Conservation (phyloP, 2,888 invertebrate genomes). For the Drosophila pullipes region DNA sequence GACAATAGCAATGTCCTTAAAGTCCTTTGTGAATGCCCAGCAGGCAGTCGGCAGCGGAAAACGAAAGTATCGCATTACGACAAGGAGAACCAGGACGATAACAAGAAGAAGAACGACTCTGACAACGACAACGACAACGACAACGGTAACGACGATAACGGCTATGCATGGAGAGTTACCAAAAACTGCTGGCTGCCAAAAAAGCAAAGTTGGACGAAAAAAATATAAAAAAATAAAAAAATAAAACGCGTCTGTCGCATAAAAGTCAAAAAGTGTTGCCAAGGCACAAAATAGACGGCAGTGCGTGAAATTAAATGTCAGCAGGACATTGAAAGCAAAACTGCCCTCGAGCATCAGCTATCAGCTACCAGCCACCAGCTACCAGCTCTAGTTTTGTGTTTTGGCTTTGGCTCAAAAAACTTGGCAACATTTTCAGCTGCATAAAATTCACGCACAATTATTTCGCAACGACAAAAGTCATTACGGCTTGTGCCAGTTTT, state of each 20-base stretch:
- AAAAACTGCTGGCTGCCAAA: constrained; percentile 35
- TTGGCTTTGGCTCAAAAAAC: constrained; percentile 33
- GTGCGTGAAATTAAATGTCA: constrained; percentile 80
- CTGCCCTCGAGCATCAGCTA: constrained; percentile 21
- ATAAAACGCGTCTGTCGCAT: constrained; percentile 54
- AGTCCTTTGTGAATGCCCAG: constrained; percentile 17
- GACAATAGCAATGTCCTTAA: constrained; percentile 49
- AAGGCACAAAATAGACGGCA: constrained; percentile 78
- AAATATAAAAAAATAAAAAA: neutral
- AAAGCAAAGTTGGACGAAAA: constrained; percentile 23
- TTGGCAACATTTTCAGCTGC: constrained; percentile 47
- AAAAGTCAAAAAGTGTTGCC: constrained; percentile 79
- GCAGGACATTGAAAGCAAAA: constrained; percentile 73
- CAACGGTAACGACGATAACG: constrained; percentile 4
- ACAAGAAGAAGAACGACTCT: neutral
- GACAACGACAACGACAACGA: constrained; percentile 13
- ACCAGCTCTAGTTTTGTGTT: constrained; percentile 5
- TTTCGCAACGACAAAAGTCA: constrained; percentile 79
- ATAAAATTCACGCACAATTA: constrained; percentile 77
- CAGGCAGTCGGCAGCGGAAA: constrained; percentile 28
- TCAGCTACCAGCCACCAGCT: neutral
- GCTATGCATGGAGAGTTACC: constrained; percentile 16
- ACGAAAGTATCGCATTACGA: constrained; percentile 52
- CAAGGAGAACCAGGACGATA: neutral
- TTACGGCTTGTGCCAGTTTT: constrained; percentile 57